Percentiles rank a stretch among this genome's conserved stretches.
Conservation (phyloP, 2,797 vertebrate genomes). For the Peromyscus attwateri region DNA sequence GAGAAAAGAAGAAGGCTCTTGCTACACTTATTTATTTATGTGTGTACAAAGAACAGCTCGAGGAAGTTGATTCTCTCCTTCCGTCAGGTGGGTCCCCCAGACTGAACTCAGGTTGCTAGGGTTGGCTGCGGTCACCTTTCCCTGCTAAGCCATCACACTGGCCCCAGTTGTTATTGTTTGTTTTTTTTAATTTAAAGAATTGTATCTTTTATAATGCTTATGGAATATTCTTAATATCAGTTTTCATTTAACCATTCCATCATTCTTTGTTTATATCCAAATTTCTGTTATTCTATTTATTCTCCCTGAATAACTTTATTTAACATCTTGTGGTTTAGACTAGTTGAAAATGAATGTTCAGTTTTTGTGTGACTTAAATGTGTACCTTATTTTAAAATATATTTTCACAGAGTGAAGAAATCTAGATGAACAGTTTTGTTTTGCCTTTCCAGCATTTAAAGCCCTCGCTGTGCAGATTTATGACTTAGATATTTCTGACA, state of each 20-base stretch:
- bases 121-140: no score
- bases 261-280: conserved; percentile 28
- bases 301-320: neutral
- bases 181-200: neutral
- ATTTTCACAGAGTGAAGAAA: neutral
- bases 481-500: neutral
- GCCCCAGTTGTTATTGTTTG: neutral
- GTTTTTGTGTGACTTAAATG: neutral
- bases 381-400: neutral
- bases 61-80: neutral
- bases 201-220: neutral
- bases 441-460: neutral
- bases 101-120: neutral
- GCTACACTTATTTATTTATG: neutral
- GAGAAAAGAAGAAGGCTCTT: neutral
- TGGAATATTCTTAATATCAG: neutral
- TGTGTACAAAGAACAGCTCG: neutral
- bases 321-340: neutral
- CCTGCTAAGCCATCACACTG: neutral
- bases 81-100: no score
- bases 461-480: neutral
- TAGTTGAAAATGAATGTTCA: neutral
- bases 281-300: conserved; percentile 14
- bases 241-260: conserved; percentile 11
- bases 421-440: neutral